A percentile compares a stretch with the other conserved stretches of the same genome.
phyloP scores from a whole-genome alignment of 2,113 vertebrate species.

The Corapipo altera region DNA sequence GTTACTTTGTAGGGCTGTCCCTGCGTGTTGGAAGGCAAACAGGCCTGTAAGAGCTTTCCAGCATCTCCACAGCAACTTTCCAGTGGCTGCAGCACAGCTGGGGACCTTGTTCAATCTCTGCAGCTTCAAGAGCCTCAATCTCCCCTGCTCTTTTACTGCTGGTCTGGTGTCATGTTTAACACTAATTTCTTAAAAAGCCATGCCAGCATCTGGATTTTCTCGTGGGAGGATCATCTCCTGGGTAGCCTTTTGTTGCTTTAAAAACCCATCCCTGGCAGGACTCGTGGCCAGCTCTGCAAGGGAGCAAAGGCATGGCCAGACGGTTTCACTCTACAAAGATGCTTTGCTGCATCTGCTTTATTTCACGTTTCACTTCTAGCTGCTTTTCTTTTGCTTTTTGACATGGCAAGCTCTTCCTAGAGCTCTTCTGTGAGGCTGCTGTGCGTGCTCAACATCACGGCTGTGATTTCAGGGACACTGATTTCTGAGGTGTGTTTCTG shows the following conservation, averaged over 20 bases:
- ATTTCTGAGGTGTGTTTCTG: background rate
- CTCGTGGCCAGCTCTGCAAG: rapidly evolving
- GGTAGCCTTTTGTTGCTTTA: background rate
- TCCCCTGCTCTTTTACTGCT: background rate
- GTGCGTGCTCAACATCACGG: background rate
- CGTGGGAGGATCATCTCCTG: background rate
- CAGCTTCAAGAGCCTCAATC: background rate
- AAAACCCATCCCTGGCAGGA: background rate
- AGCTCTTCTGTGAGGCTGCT: background rate
- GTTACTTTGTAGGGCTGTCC: background rate
- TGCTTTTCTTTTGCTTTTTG: background rate
- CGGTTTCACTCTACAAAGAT: background rate
- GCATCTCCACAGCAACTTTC: background rate
- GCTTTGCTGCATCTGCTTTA: background rate
- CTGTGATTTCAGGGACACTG: background rate
- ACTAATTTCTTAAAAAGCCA: background rate
- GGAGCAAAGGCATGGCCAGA: background rate
- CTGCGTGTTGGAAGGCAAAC: rapidly evolving
- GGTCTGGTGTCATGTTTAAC: background rate
- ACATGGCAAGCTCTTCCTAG: background rate
- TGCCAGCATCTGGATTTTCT: background rate
- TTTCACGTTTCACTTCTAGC: background rate
- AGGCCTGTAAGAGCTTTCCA: background rate
- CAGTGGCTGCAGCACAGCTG: rapidly evolving
- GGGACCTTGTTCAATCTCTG: background rate